phyloP scores from a whole-genome alignment of 2,797 vertebrate genomes.

The Valencia hispanica region DNA sequence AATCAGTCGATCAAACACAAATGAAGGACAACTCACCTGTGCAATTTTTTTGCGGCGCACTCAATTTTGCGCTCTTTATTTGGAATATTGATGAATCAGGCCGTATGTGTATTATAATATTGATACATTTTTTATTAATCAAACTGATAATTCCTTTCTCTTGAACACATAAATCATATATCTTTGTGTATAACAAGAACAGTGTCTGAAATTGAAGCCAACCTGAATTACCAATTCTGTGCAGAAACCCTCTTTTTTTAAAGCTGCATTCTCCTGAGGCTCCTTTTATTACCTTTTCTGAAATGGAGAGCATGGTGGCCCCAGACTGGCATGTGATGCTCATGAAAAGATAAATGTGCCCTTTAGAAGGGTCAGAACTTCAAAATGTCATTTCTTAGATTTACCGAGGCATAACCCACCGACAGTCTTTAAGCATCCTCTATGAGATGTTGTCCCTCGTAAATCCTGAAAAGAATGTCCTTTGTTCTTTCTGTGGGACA shows the following conservation, averaged over 20 bases:
- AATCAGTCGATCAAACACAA: no score
- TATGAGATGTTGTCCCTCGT: conserved; percentile 45
- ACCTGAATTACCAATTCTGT: conserved; percentile 10
- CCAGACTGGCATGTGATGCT: conserved; percentile 10
- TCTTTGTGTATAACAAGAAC: neutral
- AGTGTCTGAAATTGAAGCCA: conserved; percentile 14
- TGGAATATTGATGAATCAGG: no score
- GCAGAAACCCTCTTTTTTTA: conserved; percentile 5
- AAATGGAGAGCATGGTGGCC: conserved; percentile 14
- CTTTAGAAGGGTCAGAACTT: conserved; percentile 63
- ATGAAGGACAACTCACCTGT: no score
- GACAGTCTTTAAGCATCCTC: conserved; percentile 50
- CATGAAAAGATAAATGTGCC: conserved; percentile 57
- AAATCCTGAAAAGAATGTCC: conserved; percentile 53
- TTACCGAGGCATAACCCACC: conserved; percentile 55
- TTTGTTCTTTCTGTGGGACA: conserved; percentile 40
- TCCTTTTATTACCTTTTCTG: conserved; percentile 27
- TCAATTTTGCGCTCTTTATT: no score
- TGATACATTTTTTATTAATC: neutral
- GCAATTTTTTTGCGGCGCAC: no score
- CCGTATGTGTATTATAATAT: no score
- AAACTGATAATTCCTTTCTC: neutral
- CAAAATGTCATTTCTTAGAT: conserved; percentile 67
- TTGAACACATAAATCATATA: neutral
- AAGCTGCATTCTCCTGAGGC: conserved; percentile 13